A percentile compares a stretch with the other conserved stretches of the same genome.
Conservation (phyloP, 2,113 vertebrate species). For the Galeopterus variegatus region DNA sequence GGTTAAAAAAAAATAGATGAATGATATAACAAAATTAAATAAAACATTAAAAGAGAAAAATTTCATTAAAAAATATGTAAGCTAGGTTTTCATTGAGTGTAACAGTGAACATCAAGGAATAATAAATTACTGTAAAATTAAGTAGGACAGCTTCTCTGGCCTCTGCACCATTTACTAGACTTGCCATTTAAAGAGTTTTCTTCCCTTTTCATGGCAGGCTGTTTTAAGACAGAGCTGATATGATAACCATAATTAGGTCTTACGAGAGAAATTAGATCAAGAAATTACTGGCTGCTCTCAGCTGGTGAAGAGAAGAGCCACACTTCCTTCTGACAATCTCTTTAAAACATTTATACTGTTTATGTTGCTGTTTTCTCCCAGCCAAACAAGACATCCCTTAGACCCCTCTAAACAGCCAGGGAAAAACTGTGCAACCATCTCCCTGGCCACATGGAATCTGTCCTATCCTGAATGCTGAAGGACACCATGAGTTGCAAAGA, state of each 20-base stretch:
- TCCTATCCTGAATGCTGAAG: not conserved
- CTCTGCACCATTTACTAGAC: not conserved
- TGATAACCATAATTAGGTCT: conserved; percentile 74
- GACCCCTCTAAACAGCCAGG: not conserved
- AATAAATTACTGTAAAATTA: conserved; percentile 49
- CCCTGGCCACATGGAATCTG: not conserved
- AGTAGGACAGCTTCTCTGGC: conserved; percentile 36
- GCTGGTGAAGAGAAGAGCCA: conserved; percentile 57
- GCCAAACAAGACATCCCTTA: not conserved
- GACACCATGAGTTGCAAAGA: not conserved
- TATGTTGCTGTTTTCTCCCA: not conserved
- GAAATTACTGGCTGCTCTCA: conserved; percentile 69
- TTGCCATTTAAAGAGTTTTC: not conserved
- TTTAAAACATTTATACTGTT: not conserved
- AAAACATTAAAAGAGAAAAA: conserved; percentile 41
- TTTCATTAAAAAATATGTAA: conserved; percentile 55
- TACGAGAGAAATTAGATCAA: conserved; percentile 79
- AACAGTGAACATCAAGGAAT: conserved; percentile 32
- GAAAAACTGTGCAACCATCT: not conserved
- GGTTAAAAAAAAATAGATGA: conserved; percentile 22
- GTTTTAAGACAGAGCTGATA: conserved; percentile 66
- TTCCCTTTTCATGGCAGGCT: conserved; percentile 6
- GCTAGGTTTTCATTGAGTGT: conserved; percentile 44
- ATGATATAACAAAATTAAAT: conserved; percentile 41
- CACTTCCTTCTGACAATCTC: conserved; percentile 37